Evolutionary conservation across 2,797 vertebrate genomes (phyloP).

Genomic region (Sebastiscus albofasciatus): DNA sequence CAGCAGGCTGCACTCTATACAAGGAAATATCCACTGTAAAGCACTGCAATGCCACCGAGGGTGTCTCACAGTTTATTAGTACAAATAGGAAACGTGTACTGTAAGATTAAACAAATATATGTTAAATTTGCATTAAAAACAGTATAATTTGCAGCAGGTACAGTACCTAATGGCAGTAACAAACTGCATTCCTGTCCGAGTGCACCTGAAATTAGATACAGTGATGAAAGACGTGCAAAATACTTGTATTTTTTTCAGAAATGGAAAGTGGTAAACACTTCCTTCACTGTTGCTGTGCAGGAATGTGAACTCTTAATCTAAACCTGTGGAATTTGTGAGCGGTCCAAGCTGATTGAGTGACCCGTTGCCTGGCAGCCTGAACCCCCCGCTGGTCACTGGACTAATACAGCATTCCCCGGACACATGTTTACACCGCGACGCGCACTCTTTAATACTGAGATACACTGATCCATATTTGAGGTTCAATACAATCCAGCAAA

Average conservation of each 20-base stretch:
- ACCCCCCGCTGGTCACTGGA: conserved; percentile 1
- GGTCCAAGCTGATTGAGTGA: conserved; percentile 67
- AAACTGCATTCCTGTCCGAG: background rate
- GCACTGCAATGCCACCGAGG: background rate
- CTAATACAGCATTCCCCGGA: conserved; percentile 15
- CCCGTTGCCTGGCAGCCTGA: conserved; percentile 24
- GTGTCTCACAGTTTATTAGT: background rate
- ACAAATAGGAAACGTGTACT: background rate
- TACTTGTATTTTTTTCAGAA: background rate
- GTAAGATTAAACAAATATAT: background rate
- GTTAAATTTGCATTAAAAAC: background rate
- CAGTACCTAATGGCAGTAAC: background rate
- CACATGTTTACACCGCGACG: background rate
- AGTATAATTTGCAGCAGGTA: background rate
- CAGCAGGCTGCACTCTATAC: conserved; percentile 54
- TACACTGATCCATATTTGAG: background rate
- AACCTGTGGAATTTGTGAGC: conserved; percentile 67
- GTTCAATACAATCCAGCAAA: background rate
- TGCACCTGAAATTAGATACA: background rate
- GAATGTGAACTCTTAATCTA: conserved; percentile 73
- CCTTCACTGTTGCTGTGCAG: conserved; percentile 36
- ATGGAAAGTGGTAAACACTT: conserved; percentile 7
- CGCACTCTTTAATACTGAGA: background rate
- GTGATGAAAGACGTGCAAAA: background rate
- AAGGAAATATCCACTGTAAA: background rate